These are phyloP conservation scores for Dicerorhinus sumatrensis DNA, from an alignment of 2,113 vertebrate genomes.

Conservation along the genomic window DNA sequence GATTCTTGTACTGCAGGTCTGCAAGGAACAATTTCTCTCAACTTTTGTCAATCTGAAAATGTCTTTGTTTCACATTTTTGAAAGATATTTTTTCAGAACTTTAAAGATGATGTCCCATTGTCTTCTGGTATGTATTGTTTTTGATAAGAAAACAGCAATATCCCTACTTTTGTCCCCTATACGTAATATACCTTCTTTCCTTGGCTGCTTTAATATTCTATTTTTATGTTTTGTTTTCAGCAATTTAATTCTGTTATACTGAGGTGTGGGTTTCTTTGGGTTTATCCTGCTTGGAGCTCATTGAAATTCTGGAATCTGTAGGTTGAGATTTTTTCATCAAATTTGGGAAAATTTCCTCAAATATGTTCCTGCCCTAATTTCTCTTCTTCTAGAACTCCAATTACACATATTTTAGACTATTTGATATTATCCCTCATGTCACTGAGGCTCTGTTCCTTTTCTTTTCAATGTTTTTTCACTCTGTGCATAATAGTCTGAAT, in stretches of 20 bases:
- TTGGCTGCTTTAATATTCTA: neutral
- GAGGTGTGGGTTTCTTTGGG: neutral
- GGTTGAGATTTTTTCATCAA: neutral
- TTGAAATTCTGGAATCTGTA: neutral
- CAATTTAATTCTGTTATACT: neutral
- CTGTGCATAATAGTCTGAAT: neutral
- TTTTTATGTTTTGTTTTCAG: constrained; percentile 1
- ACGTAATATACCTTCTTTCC: neutral
- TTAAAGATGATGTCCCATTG: neutral
- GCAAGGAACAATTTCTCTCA: neutral
- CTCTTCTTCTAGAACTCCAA: neutral
- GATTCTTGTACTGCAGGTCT: neutral
- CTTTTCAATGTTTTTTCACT: neutral
- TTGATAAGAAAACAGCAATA: neutral
- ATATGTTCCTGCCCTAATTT: neutral
- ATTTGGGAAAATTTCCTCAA: neutral
- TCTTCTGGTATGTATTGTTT: neutral
- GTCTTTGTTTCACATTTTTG: neutral
- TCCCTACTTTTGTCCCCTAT: neutral
- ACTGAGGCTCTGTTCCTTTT: neutral
- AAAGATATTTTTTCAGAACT: neutral
- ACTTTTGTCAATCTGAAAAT: neutral
- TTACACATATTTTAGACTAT: neutral
- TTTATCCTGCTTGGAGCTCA: neutral
- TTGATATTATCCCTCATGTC: neutral